Evolutionary conservation across 2,113 vertebrate genomes (phyloP).

Genomic region (Erythrocercus mccallii): DNA sequence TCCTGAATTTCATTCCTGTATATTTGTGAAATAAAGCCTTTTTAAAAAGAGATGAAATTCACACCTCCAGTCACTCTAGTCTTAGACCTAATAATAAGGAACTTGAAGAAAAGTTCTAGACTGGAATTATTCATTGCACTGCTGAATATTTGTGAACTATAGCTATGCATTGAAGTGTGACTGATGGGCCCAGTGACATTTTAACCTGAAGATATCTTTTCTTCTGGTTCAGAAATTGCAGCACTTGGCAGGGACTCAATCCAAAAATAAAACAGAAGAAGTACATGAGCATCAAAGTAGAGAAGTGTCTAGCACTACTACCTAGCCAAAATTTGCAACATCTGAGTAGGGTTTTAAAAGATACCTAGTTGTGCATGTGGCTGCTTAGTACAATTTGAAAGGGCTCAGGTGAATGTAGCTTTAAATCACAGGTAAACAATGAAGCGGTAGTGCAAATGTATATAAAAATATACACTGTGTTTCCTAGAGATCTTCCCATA

Average conservation of each 20-base stretch:
- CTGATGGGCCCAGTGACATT: constrained; percentile 43
- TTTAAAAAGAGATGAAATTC: not conserved
- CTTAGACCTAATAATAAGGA: not conserved
- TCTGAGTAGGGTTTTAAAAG: not conserved
- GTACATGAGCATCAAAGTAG: not conserved
- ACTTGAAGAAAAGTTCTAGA: constrained; percentile 19
- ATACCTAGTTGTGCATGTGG: not conserved
- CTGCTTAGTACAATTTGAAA: not conserved
- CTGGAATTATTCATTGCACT: constrained; percentile 41
- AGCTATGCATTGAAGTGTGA: constrained; percentile 20
- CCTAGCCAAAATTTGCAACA: not conserved
- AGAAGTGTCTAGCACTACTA: not conserved
- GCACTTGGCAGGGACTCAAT: constrained; percentile 3
- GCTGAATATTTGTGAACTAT: constrained; percentile 15
- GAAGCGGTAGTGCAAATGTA: not conserved
- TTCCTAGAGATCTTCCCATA: not conserved
- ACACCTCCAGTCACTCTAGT: not conserved
- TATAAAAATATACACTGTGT: not conserved
- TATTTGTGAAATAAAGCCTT: not conserved
- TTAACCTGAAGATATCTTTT: constrained; percentile 55
- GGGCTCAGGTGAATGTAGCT: not conserved
- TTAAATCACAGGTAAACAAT: not conserved
- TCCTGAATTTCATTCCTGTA: not conserved
- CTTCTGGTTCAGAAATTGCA: constrained; percentile 41
- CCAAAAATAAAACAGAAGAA: not conserved